Base-by-base conservation (phyloP, 2,888 invertebrate species). In the Catonia carolina region DNA sequence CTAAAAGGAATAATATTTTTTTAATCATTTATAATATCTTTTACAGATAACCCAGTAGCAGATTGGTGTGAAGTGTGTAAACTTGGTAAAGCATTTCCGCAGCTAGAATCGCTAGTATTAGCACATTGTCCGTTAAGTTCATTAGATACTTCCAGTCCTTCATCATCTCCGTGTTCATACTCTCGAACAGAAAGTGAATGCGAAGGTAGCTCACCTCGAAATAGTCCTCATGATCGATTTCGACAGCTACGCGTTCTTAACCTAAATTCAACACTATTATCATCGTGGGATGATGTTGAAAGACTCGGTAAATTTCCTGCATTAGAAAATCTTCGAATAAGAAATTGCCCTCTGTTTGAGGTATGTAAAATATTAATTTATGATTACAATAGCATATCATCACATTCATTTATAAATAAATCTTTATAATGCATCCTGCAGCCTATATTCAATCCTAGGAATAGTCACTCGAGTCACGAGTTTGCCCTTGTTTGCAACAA, bases 271-370 rank as follows among this genome's bases (percentile, higher is more conserved):
- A 89, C 91, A 17, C 80, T 85, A 50, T 74, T 96, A 48, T 79
- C 84, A 48, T 85, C 87, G 35, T 94, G 95, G 93, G 85, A 89
- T 66, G 92, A 94, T 69, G 85, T 96, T 59, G 94, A 95, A 69
- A 80, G 86, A 65, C 77, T 96, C 63, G 83, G 87, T 53, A 82
- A 82, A 69, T 94, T 94, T 74, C 91, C 89, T 1, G 79, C 82
- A 8, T 77, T 97, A 55, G 83, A 82, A 64, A 90, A 91, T 74
- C 79, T 96, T 60, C 79, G 95, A 68, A 84, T 95, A 61, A 86
- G 86, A 75, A 87, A 87, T 36, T 77, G 82, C 60, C 80, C 82
- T 22, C 71, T 83, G 36, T 74, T 83, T 63, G 78, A 80, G 74
- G 77, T 77, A 61, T 14, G 50, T 7, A 22, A 23, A 35, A 20